Evolutionary conservation across 2,888 invertebrate genomes (phyloP).

Genomic region (Zelleria hepariella): DNA sequence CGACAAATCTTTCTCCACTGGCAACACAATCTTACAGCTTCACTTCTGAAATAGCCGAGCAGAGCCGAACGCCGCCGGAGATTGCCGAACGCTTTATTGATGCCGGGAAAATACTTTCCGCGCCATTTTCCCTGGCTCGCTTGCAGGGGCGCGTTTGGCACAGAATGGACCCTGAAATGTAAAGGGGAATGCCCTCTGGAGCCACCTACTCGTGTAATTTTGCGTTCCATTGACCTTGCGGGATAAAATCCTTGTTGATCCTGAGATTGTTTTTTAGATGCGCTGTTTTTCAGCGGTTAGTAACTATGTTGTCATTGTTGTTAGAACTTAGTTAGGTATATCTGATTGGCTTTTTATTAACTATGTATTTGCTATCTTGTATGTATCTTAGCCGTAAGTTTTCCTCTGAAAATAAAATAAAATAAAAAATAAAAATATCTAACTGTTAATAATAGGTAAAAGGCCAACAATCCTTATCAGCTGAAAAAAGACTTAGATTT

Average conservation of each 20-base stretch:
- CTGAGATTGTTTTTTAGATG: no score
- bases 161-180: conserved; percentile 34
- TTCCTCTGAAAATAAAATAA: no score
- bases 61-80: conserved; percentile 38
- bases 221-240: background rate
- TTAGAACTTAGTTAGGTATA: no score
- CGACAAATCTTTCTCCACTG: conserved; percentile 9
- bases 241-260: background rate
- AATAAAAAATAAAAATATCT: no score
- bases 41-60: conserved; percentile 30
- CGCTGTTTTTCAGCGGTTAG: no score
- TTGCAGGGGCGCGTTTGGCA: conserved; percentile 41
- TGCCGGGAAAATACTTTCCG: conserved; percentile 60
- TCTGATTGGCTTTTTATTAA: no score
- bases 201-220: background rate
- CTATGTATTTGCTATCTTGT: no score
- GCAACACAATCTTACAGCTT: conserved; percentile 44
- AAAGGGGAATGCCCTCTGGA: conserved; percentile 25
- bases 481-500: no score
- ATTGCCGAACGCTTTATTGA: conserved; percentile 45
- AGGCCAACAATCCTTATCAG: no score
- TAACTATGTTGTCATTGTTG: no score
- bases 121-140: conserved; percentile 55
- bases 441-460: no score
- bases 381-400: no score